Evolutionary conservation across 1,140 invertebrate genomes (phyloP).

Genomic region (Chelonus insularis): DNA sequence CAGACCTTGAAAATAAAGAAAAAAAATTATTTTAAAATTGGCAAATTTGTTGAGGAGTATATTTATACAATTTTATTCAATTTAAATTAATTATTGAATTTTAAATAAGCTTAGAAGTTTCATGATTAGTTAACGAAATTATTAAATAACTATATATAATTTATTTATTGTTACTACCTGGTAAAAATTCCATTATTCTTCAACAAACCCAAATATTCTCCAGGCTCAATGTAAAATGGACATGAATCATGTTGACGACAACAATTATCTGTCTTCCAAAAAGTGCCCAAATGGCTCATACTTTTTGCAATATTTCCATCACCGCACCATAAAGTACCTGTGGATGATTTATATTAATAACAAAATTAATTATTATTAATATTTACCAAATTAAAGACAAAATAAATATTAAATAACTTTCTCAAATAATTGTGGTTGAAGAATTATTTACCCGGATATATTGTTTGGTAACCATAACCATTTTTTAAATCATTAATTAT

Average conservation of each 20-base stretch:
- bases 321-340: constrained; percentile 63
- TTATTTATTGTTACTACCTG: constrained; percentile 37
- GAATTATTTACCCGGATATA: no score
- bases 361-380: no score
- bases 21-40: constrained; percentile 42
- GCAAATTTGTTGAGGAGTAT: no score
- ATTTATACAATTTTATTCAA: neutral
- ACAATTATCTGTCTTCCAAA: constrained; percentile 26
- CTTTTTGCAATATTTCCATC: constrained; percentile 53
- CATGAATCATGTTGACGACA: constrained; percentile 7
- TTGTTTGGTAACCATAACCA: no score
- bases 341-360: no score
- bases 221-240: neutral
- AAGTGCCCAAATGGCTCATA: constrained; percentile 55
- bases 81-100: neutral
- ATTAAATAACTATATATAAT: no score
- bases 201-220: neutral
- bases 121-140: no score
- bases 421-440: no score
- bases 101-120: no score
- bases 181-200: constrained; percentile 32
- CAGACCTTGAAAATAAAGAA: constrained; percentile 47
- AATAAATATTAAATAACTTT: no score
- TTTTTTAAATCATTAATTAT: neutral
- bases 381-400: no score